Base-by-base conservation (phyloP, 2,113 vertebrate species). In the Rattus rattus region DNA sequence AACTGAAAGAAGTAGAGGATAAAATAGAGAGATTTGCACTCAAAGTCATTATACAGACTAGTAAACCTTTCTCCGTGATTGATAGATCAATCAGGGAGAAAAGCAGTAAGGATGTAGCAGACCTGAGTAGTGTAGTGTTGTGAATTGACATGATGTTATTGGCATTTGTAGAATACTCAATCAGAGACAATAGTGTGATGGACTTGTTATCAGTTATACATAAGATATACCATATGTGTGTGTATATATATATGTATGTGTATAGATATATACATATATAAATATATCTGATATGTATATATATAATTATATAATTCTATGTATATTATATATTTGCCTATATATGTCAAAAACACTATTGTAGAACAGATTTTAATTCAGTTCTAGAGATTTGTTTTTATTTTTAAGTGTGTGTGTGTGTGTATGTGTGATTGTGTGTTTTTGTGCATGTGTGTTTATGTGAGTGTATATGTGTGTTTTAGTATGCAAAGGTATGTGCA, bases 201-300 rank as follows among this genome's bases (percentile, higher is more conserved):
- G 19, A 47, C 16, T 8, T 79, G 1, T 72, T 81, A n/a, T 72
- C 49, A 77, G n/a, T 22, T 69, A 33, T 16, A 10, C 14, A 43
- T 30, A 13, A 8, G 17, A 73, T 49, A 47, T 52, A 24, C 19
- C 11, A 36, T 20, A 12, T 33, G 19, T 36, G 33, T 4, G 7
- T 14, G 5, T 24, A 10, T 10, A 11, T 7, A 5, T 26, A 2
- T 43, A 2, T 30, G 0, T 22, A 2, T 17, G 5, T 24, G 5
- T 22, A 17, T 24, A 10, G 19, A 36, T 56, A 20, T 81, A 5
- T 33, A 7, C 3, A n/a, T 36, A 7, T 79, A 47, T 77, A 47
- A 17, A 4, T 17, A 19, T 6, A 26, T 14, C 1, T 67, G 28
- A 12, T 80, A 19, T 22, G 2, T 20, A 2, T 0, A 59, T 14